Base-by-base conservation (phyloP, 2,113 vertebrate genomes). In the Argyrosomus japonicus region DNA sequence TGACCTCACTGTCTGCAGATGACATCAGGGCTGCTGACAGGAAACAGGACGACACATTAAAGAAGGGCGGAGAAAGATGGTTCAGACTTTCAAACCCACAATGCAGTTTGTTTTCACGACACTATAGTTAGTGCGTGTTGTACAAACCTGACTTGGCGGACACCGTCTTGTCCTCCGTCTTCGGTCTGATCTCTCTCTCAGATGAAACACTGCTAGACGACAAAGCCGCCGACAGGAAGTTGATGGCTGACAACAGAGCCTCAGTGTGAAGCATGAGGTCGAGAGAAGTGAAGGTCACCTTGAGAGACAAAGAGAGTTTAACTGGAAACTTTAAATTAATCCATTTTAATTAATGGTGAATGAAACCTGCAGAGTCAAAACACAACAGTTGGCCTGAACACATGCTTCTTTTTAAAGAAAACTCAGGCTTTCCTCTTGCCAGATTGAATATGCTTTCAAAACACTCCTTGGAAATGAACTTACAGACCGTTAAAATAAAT, bases 201-300 rank as follows among this genome's bases (percentile, higher is more conserved):
- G 86, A 77, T 0, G 91, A 36, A 13, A 84, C 27, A 3, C 84
- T 91, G 64, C 85, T 67, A 0, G 94, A 95, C 12, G 96, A 94
- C 88, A 96, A 17, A 11, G 94, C 89, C 6, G 90, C 89, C 0
- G 96, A 95, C 60, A 99, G 84, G 91, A 99, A 98, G 90, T 96
- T 94, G 86, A 99, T 91, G 45, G 97, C 79, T 2, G 97, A 99
- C 73, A 99, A 95, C 64, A 99, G 95, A 79, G 97, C 97, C 87
- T 99, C 96, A 2, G 96, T 96, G 91, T 99, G 98, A 36, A 99
- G 96, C 11, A 97, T 88, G 51, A 99, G 56, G 83, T 99, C 95
- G 63, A 99, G 94, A 29, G 96, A 96, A 2, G 96, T 95, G 89
- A 99, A 99, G 3, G 91, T 95, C 43, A 99, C 96, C 98, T 99